Base-by-base conservation (phyloP, 2,888 invertebrate genomes). In the Dione vanillae region DNA sequence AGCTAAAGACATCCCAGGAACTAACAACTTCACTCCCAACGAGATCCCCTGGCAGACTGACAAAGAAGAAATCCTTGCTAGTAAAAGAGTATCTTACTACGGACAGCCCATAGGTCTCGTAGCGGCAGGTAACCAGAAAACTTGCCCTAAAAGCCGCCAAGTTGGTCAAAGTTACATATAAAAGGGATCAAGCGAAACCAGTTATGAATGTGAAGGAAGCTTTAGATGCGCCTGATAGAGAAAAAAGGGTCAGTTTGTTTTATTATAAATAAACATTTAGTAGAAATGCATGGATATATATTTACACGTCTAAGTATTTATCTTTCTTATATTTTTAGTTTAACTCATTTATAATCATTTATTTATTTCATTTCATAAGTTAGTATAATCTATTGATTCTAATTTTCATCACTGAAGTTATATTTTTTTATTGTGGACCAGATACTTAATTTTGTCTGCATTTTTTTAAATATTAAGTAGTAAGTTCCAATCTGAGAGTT, bases 41-140 rank as follows among this genome's bases (percentile, higher is more conserved):
- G 81, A 83, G 1, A 81, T 89, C 0, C 93, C 85, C 5, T 93
- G 82, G 84, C 88, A 77, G 78, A 83, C 69, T 41, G 79, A 61
- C 19, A 85, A 77, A 0, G 95, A 95, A 78, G 94, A 94, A 77
- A 85, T 95, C 19, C 86, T 95, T 51, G 94, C 94, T 59, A 91
- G 91, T 67, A 94, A 92, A 11, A 85, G 87, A 0, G 78, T 96
- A 0, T 82, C 88, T 14, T 97, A 94, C 82, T 94, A 95, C 73
- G 95, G 96, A 0, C 97, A 98, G 80, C 95, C 97, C 0, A 80
- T 97, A 6, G 98, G 96, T 0, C 80, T 97, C 0, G 91, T 98
- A 8, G 95, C 96, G 0, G 97, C 97, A 0, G n/a, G 94, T 89
- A 11, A 94, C 92, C 1, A 94, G 94, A 37, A 88, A 88, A 0